A percentile compares a stretch with the other conserved stretches of the same genome.
Conservation (phyloP, 1,140 invertebrate species). For the Teleogryllus occipitalis region DNA sequence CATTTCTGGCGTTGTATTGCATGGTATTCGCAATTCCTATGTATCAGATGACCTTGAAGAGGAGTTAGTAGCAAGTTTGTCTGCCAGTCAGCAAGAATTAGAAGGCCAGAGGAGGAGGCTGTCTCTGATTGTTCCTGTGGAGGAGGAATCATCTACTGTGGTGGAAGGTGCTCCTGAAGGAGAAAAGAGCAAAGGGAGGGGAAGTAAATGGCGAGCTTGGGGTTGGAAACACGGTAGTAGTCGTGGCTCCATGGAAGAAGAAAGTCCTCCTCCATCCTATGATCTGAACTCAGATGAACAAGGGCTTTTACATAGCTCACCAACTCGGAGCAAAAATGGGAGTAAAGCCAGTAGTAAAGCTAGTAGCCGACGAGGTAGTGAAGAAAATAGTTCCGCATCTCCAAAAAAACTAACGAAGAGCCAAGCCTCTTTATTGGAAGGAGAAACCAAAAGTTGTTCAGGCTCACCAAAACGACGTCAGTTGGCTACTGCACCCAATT, state of each 20-base stretch:
- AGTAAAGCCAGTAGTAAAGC: constrained; percentile 30
- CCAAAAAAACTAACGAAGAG: not conserved
- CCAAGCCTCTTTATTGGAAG: not conserved
- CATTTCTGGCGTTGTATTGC: too few species aligned
- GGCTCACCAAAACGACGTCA: not conserved
- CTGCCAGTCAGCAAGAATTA: constrained; percentile 24
- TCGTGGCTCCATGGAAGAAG: constrained; percentile 34
- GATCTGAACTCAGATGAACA: constrained; percentile 26
- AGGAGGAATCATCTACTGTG: not conserved
- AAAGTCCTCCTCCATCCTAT: constrained; percentile 27
- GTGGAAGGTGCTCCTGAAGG: not conserved
- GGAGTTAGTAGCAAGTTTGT: constrained; percentile 35
- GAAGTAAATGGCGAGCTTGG: constrained; percentile 33
- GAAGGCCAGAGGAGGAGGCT: constrained; percentile 27
- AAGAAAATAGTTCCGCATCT: not conserved
- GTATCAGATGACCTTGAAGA: constrained; percentile 41
- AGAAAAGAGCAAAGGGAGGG: not conserved
- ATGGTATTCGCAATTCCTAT: not conserved
- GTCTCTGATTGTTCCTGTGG: constrained; percentile 20
- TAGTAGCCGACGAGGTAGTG: not conserved
- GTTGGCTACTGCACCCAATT: not conserved
- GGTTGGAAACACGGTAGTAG: constrained; percentile 31
- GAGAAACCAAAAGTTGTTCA: not conserved
- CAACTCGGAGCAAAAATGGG: constrained; percentile 31
- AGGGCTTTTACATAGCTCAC: constrained; percentile 28